Conservation (phyloP, 2,888 invertebrate species). For the Scaptomyza cyrtandrae region DNA sequence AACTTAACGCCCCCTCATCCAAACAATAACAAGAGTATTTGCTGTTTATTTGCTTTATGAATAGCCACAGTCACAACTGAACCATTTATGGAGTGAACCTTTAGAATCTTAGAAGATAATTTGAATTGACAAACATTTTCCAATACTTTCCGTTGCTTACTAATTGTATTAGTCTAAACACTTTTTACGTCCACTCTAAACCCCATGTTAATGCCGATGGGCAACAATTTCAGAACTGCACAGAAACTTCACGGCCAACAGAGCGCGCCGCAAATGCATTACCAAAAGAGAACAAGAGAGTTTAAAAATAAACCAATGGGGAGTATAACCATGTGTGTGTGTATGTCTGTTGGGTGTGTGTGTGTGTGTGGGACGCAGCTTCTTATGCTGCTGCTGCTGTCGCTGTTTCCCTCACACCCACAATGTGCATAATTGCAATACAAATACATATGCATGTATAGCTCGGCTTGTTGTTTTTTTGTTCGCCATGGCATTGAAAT, state of each 20-base stretch:
- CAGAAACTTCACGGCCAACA: constrained; percentile 72
- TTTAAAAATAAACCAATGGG: constrained; percentile 67
- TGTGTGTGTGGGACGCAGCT: constrained; percentile 50
- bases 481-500: constrained; percentile 82
- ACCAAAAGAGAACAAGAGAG: constrained; percentile 43
- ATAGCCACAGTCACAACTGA: constrained; percentile 19
- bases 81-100: constrained; percentile 32
- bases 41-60: constrained; percentile 47
- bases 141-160: neutral
- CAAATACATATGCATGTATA: constrained; percentile 15
- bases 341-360: constrained; percentile 35
- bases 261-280: constrained; percentile 62
- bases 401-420: constrained; percentile 52
- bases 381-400: constrained; percentile 49
- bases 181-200: constrained; percentile 45
- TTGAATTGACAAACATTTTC: neutral
- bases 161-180: neutral
- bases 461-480: constrained; percentile 31
- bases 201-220: constrained; percentile 44
- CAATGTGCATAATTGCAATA: constrained; percentile 64
- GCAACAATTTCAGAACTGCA: constrained; percentile 40
- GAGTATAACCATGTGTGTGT: constrained; percentile 31
- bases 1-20: neutral
- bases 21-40: constrained; percentile 40
- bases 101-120: neutral